A percentile compares a stretch with the other conserved stretches of the same genome.
phyloP scores from a whole-genome alignment of 2,113 vertebrate genomes.

The Neogale vison region DNA sequence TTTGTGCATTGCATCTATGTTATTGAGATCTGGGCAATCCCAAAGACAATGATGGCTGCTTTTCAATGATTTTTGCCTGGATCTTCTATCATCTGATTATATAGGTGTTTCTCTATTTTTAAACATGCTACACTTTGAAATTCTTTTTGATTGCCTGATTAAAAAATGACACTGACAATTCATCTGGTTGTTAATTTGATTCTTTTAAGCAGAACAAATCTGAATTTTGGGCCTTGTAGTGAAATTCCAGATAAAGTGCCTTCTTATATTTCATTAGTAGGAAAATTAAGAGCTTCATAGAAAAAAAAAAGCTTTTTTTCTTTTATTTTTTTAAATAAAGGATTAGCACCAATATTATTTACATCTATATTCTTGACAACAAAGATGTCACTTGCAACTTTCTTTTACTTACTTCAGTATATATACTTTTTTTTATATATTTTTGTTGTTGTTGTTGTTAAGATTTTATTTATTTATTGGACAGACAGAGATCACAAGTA shows the following conservation, averaged over 20 bases:
- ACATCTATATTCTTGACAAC: background rate
- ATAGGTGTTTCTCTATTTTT: background rate
- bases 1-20: slow-evolving; percentile 27
- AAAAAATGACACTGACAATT: background rate
- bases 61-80: background rate
- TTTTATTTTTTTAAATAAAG: background rate
- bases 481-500: no score
- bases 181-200: background rate
- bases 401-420: background rate
- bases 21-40: background rate
- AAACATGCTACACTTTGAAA: background rate
- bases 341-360: background rate
- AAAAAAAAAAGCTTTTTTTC: background rate
- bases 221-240: background rate
- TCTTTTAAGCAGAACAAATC: background rate
- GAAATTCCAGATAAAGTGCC: background rate
- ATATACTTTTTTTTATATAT: no score
- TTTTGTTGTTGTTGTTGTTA: no score
- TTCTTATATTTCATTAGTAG: background rate
- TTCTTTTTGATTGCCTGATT: background rate
- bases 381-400: background rate
- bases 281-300: background rate
- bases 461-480: no score
- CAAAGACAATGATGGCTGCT: background rate
- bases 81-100: background rate